phyloP scores from a whole-genome alignment of 2,888 invertebrate species.

The Phaedon cochleariae region DNA sequence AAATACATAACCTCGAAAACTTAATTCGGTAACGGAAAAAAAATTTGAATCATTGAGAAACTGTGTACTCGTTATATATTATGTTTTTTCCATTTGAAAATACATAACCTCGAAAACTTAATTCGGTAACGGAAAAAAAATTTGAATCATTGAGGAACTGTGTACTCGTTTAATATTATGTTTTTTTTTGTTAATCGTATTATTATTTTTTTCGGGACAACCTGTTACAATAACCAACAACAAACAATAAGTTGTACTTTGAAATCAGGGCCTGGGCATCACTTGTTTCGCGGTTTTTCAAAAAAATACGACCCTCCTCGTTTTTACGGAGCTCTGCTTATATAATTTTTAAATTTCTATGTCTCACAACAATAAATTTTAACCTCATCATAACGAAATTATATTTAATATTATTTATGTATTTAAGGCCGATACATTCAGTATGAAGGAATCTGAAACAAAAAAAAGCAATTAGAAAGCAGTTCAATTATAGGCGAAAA shows the following conservation, averaged over 20 bases:
- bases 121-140: too few species aligned
- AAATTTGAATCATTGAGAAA: too few species aligned
- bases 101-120: too few species aligned
- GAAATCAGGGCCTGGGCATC: conserved; percentile 62
- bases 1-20: too few species aligned
- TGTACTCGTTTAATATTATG: too few species aligned
- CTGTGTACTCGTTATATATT: too few species aligned
- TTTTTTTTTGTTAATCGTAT: too few species aligned
- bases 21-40: too few species aligned
- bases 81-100: too few species aligned
- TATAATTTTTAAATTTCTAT: conserved; percentile 53
- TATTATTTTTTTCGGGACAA: neutral
- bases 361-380: conserved; percentile 62
- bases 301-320: conserved; percentile 39
- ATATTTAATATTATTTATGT: conserved; percentile 58
- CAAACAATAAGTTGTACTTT: conserved; percentile 63
- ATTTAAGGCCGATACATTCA: conserved; percentile 65
- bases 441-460: conserved; percentile 64
- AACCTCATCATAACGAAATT: conserved; percentile 60
- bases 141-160: too few species aligned
- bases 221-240: conserved; percentile 53
- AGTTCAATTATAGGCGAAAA: too few species aligned
- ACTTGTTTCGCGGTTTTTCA: conserved; percentile 56
- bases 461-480: conserved; percentile 39
- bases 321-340: conserved; percentile 55